Base-by-base conservation (phyloP, 2,797 vertebrate species). In the Silurus lanzhouensis region DNA sequence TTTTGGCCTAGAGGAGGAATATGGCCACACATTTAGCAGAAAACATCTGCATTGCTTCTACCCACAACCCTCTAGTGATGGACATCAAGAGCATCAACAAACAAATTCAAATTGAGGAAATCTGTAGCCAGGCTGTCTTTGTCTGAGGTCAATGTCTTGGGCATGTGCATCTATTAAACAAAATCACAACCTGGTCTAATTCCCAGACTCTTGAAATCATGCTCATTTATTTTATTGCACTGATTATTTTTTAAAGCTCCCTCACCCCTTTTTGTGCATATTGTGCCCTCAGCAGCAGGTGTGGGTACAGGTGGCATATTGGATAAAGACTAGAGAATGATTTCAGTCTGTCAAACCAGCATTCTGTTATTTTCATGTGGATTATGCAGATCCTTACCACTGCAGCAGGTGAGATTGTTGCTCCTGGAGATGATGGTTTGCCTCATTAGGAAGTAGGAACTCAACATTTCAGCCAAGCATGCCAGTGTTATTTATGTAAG, bases 1-100 rank as follows among this genome's bases (percentile, higher is more conserved):
- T 94, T 66, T 83, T 82, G 2, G 90, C 83, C n/a, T 38, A 52
- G n/a, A 77, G 67, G 2, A 67, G 0, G n/a, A 52, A 44, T 85
- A 14, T 80, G 85, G 61, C 27, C 67, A 77, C 76, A 86, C 72
- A 4, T 38, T n/a, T 60, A 70, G 58, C 82, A 0, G 55, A 83
- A 0, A 83, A 10, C 83, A 76, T 78, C 5, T 12, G 44, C 52
- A 83, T 10, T 0, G 2, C 81, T 84, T 79, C 31, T 74, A 64
- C 0, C 86, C 9, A 38, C 38, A 80, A 17, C 38, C 85, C 67
- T 57, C 19, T 0, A 72, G 0, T 2, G 77, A 63, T 19, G 10
- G n/a, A 84, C 58, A 60, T 57, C 68, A 52, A 0, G 38, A 17
- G 68, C 27, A 17, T 13, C 25, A 57, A 58, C 44, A 64, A 25